Base-by-base conservation (phyloP, 2,797 vertebrate genomes). In the Anabas testudineus region DNA sequence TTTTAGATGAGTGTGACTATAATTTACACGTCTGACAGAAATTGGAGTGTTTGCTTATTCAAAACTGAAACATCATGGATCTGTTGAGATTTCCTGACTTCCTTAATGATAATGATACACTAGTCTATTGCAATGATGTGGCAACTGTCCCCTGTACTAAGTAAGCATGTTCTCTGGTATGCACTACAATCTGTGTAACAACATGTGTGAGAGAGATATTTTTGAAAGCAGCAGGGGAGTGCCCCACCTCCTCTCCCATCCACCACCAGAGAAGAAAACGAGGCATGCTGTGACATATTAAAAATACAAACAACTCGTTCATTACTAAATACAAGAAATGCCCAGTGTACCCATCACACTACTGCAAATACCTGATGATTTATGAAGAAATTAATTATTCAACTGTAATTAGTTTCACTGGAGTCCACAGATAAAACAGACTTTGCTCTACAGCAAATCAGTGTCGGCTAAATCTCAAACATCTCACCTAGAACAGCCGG, bases 401-500 rank as follows among this genome's bases (percentile, higher is more conserved):
- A n/a, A n/a, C n/a, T n/a, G n/a, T 32, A 32, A 32, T 32, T 4
- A 8, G 30, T 41, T 34, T 42, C 9, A 24, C 22, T 18, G 1
- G 34, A 24, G 2, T 46, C 10, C 13, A 37, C 1, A 2, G 36
- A 37, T 14, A 7, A 32, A 69, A 46, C 4, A n/a, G 24, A 30
- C 3, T 15, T 30, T 26, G 8, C 49, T 48, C 16, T 22, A 16
- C 54, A 13, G 19, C 43, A 21, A 46, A 43, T 8, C 18, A 7
- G n/a, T 2, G 41, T 43, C 7, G 1, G 8, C 41, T n/a, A n/a
- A n/a, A 18, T n/a, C 16, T 42, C 15, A 42, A 42, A 1, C 4
- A 0, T 24, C 93, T 95, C 91, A 99, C 98, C 96, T 87, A 92
- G 39, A 47, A 91, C 68, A 46, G 87, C 51, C 0, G 95, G 94